phyloP scores from a whole-genome alignment of 2,888 invertebrate species.

The Isoperla grammatica region DNA sequence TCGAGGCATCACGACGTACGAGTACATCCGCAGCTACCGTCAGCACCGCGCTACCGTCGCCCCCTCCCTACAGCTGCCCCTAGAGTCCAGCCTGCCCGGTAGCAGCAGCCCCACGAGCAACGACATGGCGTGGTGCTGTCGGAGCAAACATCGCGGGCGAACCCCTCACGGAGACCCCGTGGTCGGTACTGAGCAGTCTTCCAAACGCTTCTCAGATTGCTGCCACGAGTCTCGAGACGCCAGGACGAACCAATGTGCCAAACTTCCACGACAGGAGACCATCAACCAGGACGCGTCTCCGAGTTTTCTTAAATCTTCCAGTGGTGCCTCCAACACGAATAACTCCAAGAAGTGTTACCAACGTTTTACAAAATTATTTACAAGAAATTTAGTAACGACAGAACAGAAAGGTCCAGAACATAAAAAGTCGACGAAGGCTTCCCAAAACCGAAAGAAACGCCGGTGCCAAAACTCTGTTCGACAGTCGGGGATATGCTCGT shows the following conservation, averaged over 20 bases:
- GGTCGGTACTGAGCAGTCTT: not conserved
- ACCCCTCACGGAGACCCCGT: not conserved
- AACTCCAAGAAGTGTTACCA: not conserved
- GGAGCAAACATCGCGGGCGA: too few species aligned
- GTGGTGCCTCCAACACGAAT: constrained; percentile 1
- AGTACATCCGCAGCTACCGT: constrained; percentile 60
- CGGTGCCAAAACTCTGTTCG: too few species aligned
- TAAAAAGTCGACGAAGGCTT: not conserved
- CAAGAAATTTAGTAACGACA: not conserved
- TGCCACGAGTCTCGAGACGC: not conserved
- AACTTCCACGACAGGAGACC: not conserved
- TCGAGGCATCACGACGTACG: constrained; percentile 83
- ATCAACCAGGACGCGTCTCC: not conserved
- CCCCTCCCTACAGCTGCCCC: not conserved
- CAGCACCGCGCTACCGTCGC: constrained; percentile 1
- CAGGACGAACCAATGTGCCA: not conserved
- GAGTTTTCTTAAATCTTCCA: not conserved
- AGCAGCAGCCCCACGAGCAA: not conserved
- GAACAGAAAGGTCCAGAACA: not conserved
- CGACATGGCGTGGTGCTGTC: not conserved
- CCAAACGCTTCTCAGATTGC: not conserved
- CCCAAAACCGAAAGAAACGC: too few species aligned
- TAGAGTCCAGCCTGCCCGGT: not conserved
- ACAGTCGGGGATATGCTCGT: not conserved
- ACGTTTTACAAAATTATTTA: constrained; percentile 3